Evolutionary conservation across 2,888 invertebrate species (phyloP).

Genomic region (Clitarchus hookeri): DNA sequence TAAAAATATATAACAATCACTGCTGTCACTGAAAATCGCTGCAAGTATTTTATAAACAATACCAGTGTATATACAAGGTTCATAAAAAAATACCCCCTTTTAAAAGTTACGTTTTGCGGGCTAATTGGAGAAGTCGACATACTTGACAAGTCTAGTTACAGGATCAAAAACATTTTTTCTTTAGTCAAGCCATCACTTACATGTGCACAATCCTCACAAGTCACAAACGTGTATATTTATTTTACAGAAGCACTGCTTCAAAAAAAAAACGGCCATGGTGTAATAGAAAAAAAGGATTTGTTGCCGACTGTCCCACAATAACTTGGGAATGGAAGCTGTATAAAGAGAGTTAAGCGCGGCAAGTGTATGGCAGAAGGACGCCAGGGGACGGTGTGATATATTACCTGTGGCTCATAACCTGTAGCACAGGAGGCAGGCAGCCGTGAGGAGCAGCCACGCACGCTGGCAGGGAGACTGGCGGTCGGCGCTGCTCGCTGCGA

Average conservation of each 20-base stretch:
- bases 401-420: constrained; percentile 14
- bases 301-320: not conserved
- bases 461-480: not conserved
- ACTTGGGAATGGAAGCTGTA: not conserved
- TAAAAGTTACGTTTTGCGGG: too few relatives aligned
- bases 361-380: not conserved
- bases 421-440: not conserved
- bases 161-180: not conserved
- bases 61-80: too few relatives aligned
- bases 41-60: too few relatives aligned
- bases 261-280: not conserved
- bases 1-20: too few relatives aligned
- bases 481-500: not conserved
- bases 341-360: not conserved
- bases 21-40: too few relatives aligned
- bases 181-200: not conserved
- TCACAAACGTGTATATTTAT: not conserved
- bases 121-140: too few relatives aligned
- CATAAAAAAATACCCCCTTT: too few relatives aligned
- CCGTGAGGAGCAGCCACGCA: not conserved
- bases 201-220: not conserved
- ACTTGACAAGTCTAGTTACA: not conserved
- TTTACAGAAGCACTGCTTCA: not conserved
- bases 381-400: not conserved
- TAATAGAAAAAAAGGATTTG: not conserved